Evolutionary conservation across 2,113 vertebrate genomes (phyloP).

Genomic region (Eulacestoma nigropectus): DNA sequence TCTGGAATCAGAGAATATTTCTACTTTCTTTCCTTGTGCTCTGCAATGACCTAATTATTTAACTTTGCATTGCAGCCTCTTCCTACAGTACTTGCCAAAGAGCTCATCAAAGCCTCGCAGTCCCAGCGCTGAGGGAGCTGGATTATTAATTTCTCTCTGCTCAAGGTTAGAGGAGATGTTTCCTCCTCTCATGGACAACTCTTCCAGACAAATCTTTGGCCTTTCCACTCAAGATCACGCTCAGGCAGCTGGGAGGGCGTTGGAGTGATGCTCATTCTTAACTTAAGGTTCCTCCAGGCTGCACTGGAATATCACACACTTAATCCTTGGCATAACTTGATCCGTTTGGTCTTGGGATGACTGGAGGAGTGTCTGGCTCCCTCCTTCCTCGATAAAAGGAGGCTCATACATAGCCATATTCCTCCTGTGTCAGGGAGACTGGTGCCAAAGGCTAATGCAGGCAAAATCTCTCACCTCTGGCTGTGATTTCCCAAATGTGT

Average conservation of each 20-base stretch:
- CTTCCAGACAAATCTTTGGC: constrained; percentile 3
- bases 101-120: constrained; percentile 31
- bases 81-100: constrained; percentile 12
- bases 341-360: accelerated
- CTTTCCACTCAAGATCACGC: neutral
- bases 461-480: neutral
- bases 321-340: neutral
- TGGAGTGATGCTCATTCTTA: neutral
- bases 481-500: neutral
- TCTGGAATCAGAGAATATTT: neutral
- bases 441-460: neutral
- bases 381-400: neutral
- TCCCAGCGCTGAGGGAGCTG: neutral
- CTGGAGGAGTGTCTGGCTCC: neutral
- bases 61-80: constrained; percentile 27
- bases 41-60: constrained; percentile 28
- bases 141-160: constrained; percentile 15
- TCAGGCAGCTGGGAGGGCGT: neutral
- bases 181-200: neutral
- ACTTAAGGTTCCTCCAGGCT: neutral
- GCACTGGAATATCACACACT: neutral
- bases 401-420: neutral
- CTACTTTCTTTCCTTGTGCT: neutral
- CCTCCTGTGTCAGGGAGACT: neutral
- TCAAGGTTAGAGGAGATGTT: constrained; percentile 34